Evolutionary conservation across 2,113 vertebrate species (phyloP).

Genomic region (Barnardius zonarius): DNA sequence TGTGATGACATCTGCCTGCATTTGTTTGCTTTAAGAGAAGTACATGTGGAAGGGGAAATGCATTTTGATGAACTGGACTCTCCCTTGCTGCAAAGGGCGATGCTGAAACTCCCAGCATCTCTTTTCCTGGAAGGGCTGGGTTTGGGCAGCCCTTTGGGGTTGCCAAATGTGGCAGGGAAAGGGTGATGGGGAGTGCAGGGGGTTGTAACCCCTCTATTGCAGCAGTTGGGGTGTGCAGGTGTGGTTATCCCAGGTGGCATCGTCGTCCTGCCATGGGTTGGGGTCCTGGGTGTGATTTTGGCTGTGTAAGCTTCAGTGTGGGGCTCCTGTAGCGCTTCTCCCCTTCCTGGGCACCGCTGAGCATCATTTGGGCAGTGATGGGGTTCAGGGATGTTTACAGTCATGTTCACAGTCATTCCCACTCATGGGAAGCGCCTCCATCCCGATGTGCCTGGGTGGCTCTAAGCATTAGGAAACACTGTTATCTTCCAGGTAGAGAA

Average conservation of each 20-base stretch:
- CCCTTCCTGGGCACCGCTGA: rapidly evolving
- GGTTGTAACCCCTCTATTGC: neutral
- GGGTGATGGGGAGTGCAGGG: neutral
- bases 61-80: neutral
- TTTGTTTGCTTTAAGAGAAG: constrained; percentile 47
- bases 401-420: too few species aligned
- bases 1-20: constrained; percentile 40
- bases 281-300: neutral
- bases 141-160: neutral
- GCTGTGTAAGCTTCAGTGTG: neutral
- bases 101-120: neutral
- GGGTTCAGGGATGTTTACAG: neutral
- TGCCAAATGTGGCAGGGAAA: neutral
- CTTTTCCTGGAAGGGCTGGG: neutral
- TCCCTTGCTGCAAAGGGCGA: neutral
- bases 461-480: neutral
- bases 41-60: neutral
- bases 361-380: rapidly evolving
- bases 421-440: rapidly evolving
- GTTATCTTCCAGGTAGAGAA: neutral
- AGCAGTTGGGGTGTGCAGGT: neutral
- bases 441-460: rapidly evolving
- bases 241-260: neutral
- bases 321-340: neutral
- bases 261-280: rapidly evolving